Evolutionary conservation across 2,888 invertebrate genomes (phyloP).

Genomic region (Volucella zonaria): DNA sequence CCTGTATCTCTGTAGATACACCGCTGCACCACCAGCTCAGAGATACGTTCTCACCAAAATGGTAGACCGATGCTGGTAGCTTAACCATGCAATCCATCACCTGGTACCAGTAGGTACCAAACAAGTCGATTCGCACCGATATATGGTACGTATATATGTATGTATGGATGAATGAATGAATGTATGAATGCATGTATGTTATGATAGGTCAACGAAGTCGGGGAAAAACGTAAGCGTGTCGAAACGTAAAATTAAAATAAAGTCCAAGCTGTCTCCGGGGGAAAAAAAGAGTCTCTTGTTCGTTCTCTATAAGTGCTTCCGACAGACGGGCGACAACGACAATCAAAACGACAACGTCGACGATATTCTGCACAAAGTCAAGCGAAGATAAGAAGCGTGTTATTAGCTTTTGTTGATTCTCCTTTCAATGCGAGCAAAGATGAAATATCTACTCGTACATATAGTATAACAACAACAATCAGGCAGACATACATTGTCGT

Average conservation of each 20-base stretch:
- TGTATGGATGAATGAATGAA: no score
- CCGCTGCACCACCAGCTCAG: background rate
- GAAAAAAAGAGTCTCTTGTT: constrained; percentile 25
- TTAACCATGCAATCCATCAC: constrained; percentile 23
- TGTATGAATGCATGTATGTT: no score
- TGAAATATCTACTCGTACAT: constrained; percentile 1
- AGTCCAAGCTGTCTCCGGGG: constrained; percentile 48
- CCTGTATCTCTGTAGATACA: no score
- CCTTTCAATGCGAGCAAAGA: constrained; percentile 12
- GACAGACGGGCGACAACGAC: background rate
- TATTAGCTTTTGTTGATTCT: constrained; percentile 45
- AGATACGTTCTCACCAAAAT: constrained; percentile 12
- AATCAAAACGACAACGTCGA: background rate
- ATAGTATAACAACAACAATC: constrained; percentile 9
- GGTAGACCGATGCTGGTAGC: constrained; percentile 11
- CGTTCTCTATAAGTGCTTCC: background rate
- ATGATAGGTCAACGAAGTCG: background rate
- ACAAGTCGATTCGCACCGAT: background rate
- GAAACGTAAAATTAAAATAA: constrained; percentile 10
- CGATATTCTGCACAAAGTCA: constrained; percentile 15
- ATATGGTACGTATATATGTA: background rate
- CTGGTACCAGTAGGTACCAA: constrained; percentile 41
- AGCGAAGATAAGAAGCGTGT: constrained; percentile 56
- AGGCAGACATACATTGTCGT: background rate
- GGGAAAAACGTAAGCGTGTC: background rate